A percentile compares a stretch with the other conserved stretches of the same genome.
These are phyloP conservation scores for Cyanistes caeruleus DNA, from an alignment of 2,113 vertebrate genomes.

Conservation along the genomic window DNA sequence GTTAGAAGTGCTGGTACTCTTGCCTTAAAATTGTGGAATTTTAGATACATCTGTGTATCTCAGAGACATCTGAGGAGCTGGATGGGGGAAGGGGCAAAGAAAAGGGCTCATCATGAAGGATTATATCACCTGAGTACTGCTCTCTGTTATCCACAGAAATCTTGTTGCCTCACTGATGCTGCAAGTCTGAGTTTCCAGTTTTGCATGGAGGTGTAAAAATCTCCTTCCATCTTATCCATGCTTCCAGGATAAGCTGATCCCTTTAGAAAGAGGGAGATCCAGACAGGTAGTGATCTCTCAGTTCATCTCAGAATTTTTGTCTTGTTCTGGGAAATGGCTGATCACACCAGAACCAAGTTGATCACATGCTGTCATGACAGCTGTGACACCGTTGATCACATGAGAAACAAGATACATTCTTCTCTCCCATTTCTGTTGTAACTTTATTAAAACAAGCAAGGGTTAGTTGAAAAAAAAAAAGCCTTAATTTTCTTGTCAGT, in stretches of 20 bases:
- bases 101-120: neutral
- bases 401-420: neutral
- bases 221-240: neutral
- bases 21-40: neutral
- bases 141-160: neutral
- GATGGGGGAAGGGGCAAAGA: neutral
- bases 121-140: neutral
- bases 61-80: neutral
- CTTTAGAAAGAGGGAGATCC: neutral
- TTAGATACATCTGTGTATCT: neutral
- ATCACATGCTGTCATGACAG: neutral
- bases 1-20: neutral
- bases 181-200: neutral
- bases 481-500: neutral
- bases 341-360: neutral
- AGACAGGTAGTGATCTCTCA: neutral
- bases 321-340: neutral
- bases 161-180: neutral
- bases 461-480: neutral
- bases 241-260: fast-evolving
- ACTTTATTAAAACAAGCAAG: neutral
- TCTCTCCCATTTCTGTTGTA: neutral
- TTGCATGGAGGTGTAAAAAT: neutral
- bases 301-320: neutral
- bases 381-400: neutral